Evolutionary conservation across 2,888 invertebrate species (phyloP), one percentile per base, ranked within the genome.

Genomic region (Troides oblongomaculatus): DNA sequence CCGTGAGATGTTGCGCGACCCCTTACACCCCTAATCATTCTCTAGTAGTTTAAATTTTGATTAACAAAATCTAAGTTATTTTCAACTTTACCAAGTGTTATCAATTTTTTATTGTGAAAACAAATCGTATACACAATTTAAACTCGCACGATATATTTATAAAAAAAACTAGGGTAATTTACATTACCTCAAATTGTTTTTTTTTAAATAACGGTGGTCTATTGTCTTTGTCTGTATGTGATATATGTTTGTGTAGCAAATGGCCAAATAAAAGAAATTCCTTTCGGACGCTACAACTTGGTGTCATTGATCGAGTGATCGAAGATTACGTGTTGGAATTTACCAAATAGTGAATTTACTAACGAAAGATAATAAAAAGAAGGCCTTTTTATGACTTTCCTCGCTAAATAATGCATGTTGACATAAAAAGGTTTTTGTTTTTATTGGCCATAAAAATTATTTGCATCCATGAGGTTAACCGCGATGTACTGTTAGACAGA

Each of bases 291-390:
- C 21, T 66, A 59, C 60, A 53, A 25, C 64, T 59, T 17, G 57
- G 57, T 73, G 71, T 70, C 70, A 68, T 67, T 58, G 64, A 5
- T 58, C 62, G 69, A 71, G 65, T 72, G 69, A 72, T 70, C 69
- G 61, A 71, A 69, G 60, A 61, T 60, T 73, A 69, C 75, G 75
- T 73, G 73, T 62, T 12, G 68, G 74, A 72, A 75, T 75, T 73
- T 70, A 70, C 59, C 69, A 73, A 70, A 62, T 70, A 70, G 63
- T 64, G 50, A 43, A 65, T 65, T 63, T 30, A 62, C 58, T 62
- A 61, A 62, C 23, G 14, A 69, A 39, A 43, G 46, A 30, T 39
- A n/a, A 39, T 23, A 36, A 60, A 30, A 6, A 21, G 46, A 50
- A 14, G 23, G 56, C 43, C 36, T 18, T 60, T 62, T 69, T 69